Percentiles rank a stretch among this genome's conserved stretches.
Evolutionary conservation across 2,797 vertebrate genomes (phyloP).

Genomic region (Tauraco hartlaubi): DNA sequence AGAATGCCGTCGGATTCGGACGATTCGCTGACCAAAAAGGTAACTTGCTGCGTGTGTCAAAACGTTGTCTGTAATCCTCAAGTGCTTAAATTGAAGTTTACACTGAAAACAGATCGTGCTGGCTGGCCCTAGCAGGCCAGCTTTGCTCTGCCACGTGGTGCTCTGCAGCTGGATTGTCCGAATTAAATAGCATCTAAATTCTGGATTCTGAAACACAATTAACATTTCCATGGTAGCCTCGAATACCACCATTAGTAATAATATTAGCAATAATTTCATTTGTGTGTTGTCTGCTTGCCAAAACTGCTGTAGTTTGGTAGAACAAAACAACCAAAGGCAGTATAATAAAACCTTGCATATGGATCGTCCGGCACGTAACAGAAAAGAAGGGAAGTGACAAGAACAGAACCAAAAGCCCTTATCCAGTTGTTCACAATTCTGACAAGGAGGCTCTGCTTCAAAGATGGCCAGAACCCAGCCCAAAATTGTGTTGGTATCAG

Average conservation of each 20-base stretch:
- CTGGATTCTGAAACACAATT: slow-evolving; percentile 42
- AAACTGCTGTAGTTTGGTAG: slow-evolving; percentile 11
- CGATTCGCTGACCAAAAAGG: slow-evolving; percentile 97
- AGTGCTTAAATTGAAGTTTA: not conserved
- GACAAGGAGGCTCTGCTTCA: not conserved
- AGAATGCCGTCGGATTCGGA: slow-evolving; percentile 96
- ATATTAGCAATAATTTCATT: slow-evolving; percentile 68
- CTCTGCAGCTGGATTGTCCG: slow-evolving; percentile 19
- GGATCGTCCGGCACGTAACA: not conserved
- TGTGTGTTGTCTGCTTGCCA: slow-evolving; percentile 49
- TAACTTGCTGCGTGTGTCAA: slow-evolving; percentile 29
- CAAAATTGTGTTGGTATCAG: not conserved
- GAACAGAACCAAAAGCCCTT: not conserved
- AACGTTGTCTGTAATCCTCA: not conserved
- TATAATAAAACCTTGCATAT: not conserved
- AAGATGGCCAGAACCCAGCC: not conserved
- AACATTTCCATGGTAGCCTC: slow-evolving; percentile 66
- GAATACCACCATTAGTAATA: slow-evolving; percentile 53
- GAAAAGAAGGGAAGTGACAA: not conserved
- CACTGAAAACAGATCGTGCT: not conserved
- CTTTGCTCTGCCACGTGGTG: not conserved
- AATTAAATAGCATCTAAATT: slow-evolving; percentile 62
- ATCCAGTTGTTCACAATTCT: not conserved
- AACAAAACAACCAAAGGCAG: slow-evolving; percentile 22
- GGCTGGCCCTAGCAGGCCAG: not conserved